These are phyloP conservation scores for Hoplodrina ambigua DNA, from an alignment of 2,888 invertebrate genomes.

Conservation along the genomic window DNA sequence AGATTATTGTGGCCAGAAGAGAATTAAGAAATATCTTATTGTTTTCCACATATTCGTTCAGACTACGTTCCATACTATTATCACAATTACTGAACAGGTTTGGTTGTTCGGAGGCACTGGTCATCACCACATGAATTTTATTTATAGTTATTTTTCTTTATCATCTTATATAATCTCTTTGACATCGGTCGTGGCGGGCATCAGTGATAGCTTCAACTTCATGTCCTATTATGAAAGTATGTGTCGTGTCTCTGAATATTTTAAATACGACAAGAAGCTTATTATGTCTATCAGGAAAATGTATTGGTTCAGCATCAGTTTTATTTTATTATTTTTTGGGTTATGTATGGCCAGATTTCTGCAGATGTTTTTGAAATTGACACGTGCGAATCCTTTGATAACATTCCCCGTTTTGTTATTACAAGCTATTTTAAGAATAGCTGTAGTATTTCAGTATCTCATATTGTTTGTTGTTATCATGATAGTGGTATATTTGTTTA, in stretches of 20 bases:
- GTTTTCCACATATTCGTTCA: conserved; percentile 9
- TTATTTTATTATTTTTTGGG: neutral
- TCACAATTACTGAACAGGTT: neutral
- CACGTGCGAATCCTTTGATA: neutral
- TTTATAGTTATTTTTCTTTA: neutral
- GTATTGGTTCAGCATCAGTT: neutral
- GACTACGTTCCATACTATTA: neutral
- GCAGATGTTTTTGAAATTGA: neutral
- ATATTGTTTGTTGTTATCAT: conserved; percentile 6
- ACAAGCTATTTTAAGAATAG: conserved; percentile 7
- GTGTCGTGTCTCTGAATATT: neutral
- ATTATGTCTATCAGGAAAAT: neutral
- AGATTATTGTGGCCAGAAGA: conserved; percentile 5
- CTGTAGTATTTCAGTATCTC: conserved; percentile 3
- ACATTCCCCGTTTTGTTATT: neutral
- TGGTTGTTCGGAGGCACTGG: neutral
- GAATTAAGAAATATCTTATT: conserved; percentile 1
- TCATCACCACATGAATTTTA: neutral
- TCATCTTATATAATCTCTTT: neutral
- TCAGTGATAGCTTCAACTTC: neutral
- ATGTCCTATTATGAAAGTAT: conserved; percentile 5
- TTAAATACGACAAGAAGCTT: neutral
- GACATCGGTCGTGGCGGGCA: neutral
- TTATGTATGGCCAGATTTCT: neutral
- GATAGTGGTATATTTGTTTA: conserved; percentile 7